Base-by-base conservation (phyloP, 2,888 invertebrate species). In the Drosophila putrida region DNA sequence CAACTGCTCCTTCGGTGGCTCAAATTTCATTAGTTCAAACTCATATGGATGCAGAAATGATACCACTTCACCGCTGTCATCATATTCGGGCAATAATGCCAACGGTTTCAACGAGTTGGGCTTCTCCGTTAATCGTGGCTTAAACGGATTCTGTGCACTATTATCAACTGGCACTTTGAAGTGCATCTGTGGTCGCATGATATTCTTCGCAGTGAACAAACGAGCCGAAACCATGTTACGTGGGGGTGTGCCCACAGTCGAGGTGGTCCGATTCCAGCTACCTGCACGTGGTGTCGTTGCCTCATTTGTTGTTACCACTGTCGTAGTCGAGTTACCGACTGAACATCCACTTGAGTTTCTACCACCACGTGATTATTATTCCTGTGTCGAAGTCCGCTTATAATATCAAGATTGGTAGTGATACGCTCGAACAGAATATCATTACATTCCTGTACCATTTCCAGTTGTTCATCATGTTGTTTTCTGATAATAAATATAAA, bases 31-130 rank as follows among this genome's bases (percentile, higher is more conserved):
- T 58, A 99, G 91, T 91, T 99, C 98, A 86, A 94, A 94, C 89
- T 96, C 95, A 91, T 98, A 99, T 0, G 99, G 98, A 93, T 99
- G 98, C 71, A 95, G 95, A 91, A 95, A 97, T 57, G 96, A 96
- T 2, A 94, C 93, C 8, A 94, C 93, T 47, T 93, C 93, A 0
- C 95, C 95, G 25, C 94, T 92, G 2, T 95, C 95, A 63, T 94
- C 94, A 87, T 95, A 95, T 75, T 96, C 95, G 0, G 96, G 93
- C 67, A 95, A 94, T 58, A 97, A 92, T 0, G 96, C 95, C 9
- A 98, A 93, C 0, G 98, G 97, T 89, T 96, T 96, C 10, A 97
- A 90, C 6, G 96, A 95, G 93, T 99, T 97, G 0, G 98, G 98
- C 91, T 99, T 99, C 31, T 96, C 95, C 51, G 94, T 95, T 51